Evolutionary conservation across 35 echinoderm and acorn worm genomes (phyloP).

Genomic region (Ptychodera flava): DNA sequence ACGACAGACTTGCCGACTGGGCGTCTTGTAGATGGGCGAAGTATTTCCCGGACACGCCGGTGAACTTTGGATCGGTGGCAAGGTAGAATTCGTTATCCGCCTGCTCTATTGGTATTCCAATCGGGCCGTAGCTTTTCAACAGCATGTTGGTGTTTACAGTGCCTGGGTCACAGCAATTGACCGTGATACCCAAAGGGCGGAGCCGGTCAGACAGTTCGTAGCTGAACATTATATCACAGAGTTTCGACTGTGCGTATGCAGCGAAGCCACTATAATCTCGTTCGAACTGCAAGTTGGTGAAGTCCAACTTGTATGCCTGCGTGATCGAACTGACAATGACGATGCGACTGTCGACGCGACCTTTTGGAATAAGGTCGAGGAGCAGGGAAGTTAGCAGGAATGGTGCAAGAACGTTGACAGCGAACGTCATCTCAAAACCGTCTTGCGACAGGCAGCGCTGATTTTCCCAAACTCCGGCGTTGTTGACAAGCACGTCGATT

Average conservation of each 20-base stretch:
- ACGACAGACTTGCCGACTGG: constrained; percentile 29
- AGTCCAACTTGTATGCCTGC: constrained; percentile 29
- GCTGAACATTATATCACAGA: constrained; percentile 65
- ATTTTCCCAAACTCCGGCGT: constrained; percentile 66
- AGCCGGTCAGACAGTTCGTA: constrained; percentile 60
- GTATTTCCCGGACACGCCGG: constrained; percentile 73
- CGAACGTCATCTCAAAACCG: constrained; percentile 90
- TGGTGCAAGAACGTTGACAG: constrained; percentile 82
- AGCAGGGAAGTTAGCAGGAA: constrained; percentile 77
- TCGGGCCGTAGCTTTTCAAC: constrained; percentile 27
- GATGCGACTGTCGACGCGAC: constrained; percentile 40
- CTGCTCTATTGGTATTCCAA: constrained; percentile 49
- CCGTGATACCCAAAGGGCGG: constrained; percentile 40
- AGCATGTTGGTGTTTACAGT: constrained; percentile 90
- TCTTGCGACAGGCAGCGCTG: constrained; percentile 43
- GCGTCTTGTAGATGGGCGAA: constrained; percentile 44
- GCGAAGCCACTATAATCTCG: constrained; percentile 35
- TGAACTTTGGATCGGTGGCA: constrained; percentile 42
- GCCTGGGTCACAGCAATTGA: constrained; percentile 82
- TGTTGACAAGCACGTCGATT: constrained; percentile 89
- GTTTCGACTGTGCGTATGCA: constrained; percentile 78
- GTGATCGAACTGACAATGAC: constrained; percentile 87
- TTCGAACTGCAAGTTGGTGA: constrained; percentile 52
- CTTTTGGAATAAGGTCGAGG: constrained; percentile 64
- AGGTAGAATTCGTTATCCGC: constrained; percentile 78